Base-by-base conservation (phyloP, 92 coral and sea anemone species). In the Anthopleura xanthogrammica region DNA sequence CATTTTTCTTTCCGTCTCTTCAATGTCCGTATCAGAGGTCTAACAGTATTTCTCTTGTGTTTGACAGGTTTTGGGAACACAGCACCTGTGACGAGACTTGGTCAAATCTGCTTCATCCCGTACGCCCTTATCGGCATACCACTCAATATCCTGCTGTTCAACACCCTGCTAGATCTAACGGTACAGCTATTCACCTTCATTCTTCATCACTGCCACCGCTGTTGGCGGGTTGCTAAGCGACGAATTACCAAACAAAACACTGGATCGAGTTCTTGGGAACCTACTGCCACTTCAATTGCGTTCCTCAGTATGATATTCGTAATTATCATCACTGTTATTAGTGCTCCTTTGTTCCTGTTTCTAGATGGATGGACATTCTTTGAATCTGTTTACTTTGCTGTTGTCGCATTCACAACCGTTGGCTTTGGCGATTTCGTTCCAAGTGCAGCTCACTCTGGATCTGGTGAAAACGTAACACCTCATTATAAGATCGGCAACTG, bases 351-450 rank as follows among this genome's bases (percentile, higher is more conserved):
- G n/a, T 89, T 89, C 50, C 79, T 79, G 77, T 89, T 71, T 40
- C 72, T 89, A 16, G 92, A 89, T 56, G 78, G 72, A 24, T 89
- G 92, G 92, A 55, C 78, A 1, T 86, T 77, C 40, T 89, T 89
- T 62, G 90, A 89, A 81, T 84, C 92, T 41, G 87, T 86, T 39
- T 89, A 89, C 56, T 89, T 89, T 14, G 84, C 85, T 20, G 85
- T 89, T 10, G 92, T 89, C 9, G 86, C 92, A 2, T 89, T 83
- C 79, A 86, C 92, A 20, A 89, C 92, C 29, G 92, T 89, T 2
- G 92, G 92, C 9, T 89, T 89, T 83, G 92, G 92, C 14, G 92
- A 89, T 46, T 89, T 89, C 71, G 92, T 89, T 22, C 92, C 92
- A 40, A 80, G 92, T 43, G 79, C 81, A 11, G 73, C 83, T 3